Evolutionary conservation across 2,888 invertebrate species (phyloP).

Genomic region (Steinernema carpocapsae): DNA sequence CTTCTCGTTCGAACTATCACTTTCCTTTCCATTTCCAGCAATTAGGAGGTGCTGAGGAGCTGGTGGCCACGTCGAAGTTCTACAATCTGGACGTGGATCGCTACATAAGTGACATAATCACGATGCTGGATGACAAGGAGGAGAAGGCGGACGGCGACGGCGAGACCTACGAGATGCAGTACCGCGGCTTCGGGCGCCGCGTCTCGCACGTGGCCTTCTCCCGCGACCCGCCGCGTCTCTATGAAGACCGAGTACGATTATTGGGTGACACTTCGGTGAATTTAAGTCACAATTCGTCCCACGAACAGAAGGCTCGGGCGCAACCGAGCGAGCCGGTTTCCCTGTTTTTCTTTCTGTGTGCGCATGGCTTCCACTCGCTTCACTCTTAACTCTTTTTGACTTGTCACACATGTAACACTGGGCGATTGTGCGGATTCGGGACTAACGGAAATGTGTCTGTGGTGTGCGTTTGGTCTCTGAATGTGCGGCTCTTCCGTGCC

Average conservation of each 20-base stretch:
- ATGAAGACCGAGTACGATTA: slow-evolving; percentile 34
- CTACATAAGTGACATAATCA: slow-evolving; percentile 52
- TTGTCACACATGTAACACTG: not conserved
- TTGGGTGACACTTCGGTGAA: slow-evolving; percentile 22
- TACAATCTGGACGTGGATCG: slow-evolving; percentile 37
- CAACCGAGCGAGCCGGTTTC: not conserved
- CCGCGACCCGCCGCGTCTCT: slow-evolving; percentile 17
- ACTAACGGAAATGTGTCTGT: no score
- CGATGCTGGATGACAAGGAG: slow-evolving; percentile 43
- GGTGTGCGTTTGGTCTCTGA: no score
- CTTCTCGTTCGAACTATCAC: slow-evolving; percentile 4
- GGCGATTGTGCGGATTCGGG: no score
- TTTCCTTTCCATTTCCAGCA: slow-evolving; percentile 32
- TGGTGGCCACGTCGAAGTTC: not conserved
- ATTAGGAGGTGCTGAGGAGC: not conserved
- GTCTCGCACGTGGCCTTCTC: slow-evolving; percentile 22
- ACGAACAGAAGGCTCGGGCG: not conserved
- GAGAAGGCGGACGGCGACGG: not conserved
- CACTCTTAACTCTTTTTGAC: not conserved
- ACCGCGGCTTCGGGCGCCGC: slow-evolving; percentile 19
- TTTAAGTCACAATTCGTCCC: slow-evolving; percentile 25
- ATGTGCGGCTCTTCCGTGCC: no score
- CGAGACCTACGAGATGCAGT: slow-evolving; percentile 19
- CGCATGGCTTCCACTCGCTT: slow-evolving; percentile 15
- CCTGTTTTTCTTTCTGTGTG: slow-evolving; percentile 1